Percentiles rank a stretch among this genome's conserved stretches.
These are phyloP conservation scores for Diloba caeruleocephala DNA, from an alignment of 2,888 invertebrate genomes.

Conservation along the genomic window DNA sequence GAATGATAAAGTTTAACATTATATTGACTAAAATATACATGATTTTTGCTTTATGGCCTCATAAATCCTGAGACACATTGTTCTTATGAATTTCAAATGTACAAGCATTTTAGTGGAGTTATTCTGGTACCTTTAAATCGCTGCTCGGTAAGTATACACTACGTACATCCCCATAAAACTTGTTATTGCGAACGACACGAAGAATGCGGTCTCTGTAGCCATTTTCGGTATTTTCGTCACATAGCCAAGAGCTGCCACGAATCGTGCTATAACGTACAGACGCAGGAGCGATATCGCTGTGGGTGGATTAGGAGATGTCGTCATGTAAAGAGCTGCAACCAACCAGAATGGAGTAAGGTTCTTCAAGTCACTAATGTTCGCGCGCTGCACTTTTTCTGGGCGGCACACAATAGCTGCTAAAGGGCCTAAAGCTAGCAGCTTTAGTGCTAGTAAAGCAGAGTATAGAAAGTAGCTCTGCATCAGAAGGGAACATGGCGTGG, in stretches of 20 bases:
- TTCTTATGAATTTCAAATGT: constrained; percentile 24
- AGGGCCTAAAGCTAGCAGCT: constrained; percentile 59
- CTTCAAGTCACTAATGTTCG: constrained; percentile 70
- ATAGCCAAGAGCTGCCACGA: constrained; percentile 62
- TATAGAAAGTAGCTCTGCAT: constrained; percentile 57
- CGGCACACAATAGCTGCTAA: constrained; percentile 58
- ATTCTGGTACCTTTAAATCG: constrained; percentile 34
- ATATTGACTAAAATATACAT: constrained; percentile 29
- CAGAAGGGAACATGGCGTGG: constrained; percentile 11
- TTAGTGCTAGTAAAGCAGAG: constrained; percentile 55
- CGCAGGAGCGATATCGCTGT: constrained; percentile 61
- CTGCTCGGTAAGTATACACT: constrained; percentile 60
- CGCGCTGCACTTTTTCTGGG: constrained; percentile 63
- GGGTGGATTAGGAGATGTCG: constrained; percentile 60
- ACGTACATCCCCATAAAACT: constrained; percentile 66
- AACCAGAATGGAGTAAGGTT: constrained; percentile 75
- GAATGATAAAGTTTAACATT: constrained; percentile 23
- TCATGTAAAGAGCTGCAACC: constrained; percentile 69
- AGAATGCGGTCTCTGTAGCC: constrained; percentile 59
- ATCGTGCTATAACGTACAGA: constrained; percentile 57
- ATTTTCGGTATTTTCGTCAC: constrained; percentile 55
- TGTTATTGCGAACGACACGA: constrained; percentile 65
- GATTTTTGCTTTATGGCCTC: constrained; percentile 20
- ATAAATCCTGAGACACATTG: constrained; percentile 31
- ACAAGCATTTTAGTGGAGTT: constrained; percentile 14